These are phyloP conservation scores for Spea hammondii DNA, from an alignment of 2,797 vertebrate genomes.

Conservation along the genomic window DNA sequence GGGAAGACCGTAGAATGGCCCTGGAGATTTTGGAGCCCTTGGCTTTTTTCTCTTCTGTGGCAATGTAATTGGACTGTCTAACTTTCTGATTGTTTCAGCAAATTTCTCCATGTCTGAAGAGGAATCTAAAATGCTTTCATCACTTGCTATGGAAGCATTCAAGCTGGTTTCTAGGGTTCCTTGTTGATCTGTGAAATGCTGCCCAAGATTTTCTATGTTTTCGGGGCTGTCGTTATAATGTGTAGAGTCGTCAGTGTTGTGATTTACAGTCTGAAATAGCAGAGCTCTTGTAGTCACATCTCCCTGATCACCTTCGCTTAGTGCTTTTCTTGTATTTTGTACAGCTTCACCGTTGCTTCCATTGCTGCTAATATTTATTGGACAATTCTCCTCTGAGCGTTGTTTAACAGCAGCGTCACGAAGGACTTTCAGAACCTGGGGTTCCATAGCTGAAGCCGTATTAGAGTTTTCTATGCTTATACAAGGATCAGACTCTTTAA, in stretches of 20 bases:
- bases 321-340: background rate
- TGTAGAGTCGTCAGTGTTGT: background rate
- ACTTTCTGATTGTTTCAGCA: constrained; percentile 84
- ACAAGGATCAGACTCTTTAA: background rate
- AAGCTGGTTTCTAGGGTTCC: constrained; percentile 58
- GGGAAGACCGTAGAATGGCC: constrained; percentile 82
- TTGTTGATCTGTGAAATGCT: constrained; percentile 39
- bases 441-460: background rate
- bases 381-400: background rate
- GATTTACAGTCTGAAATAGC: background rate
- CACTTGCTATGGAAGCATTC: constrained; percentile 67
- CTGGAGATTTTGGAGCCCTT: constrained; percentile 71
- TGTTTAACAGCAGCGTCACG: background rate
- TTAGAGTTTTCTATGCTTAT: background rate
- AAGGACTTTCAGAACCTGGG: background rate
- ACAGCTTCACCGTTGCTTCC: no score
- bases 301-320: background rate
- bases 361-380: background rate
- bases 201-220: constrained; percentile 52
- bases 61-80: constrained; percentile 76
- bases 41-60: constrained; percentile 80
- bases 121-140: constrained; percentile 74
- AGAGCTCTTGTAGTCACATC: no score
- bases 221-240: constrained; percentile 43
- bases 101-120: constrained; percentile 82